Conservation (phyloP, 2,888 invertebrate genomes). For the Salpingus planirostris region DNA sequence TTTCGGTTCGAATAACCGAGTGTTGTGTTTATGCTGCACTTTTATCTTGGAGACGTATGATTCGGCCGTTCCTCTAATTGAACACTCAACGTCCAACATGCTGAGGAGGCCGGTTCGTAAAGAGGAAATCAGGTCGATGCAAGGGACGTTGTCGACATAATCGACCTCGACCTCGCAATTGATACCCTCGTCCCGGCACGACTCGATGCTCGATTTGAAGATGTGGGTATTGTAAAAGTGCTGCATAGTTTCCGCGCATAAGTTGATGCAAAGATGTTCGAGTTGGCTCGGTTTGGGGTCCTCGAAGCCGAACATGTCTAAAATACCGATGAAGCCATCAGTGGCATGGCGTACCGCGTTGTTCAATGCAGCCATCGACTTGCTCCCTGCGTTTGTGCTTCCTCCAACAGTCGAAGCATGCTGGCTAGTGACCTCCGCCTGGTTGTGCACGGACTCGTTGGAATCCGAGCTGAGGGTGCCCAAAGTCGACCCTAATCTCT, state of each 20-base stretch:
- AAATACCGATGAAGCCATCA: slow-evolving; percentile 89
- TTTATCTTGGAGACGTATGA: slow-evolving; percentile 73
- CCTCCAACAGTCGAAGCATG: slow-evolving; percentile 74
- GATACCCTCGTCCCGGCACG: slow-evolving; percentile 89
- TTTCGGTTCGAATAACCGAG: slow-evolving; percentile 70
- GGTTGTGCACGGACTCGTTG: slow-evolving; percentile 85
- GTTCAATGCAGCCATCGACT: slow-evolving; percentile 85
- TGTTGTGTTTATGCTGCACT: slow-evolving; percentile 74
- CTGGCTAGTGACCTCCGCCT: slow-evolving; percentile 74
- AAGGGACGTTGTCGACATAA: slow-evolving; percentile 92
- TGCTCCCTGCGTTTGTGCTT: slow-evolving; percentile 68
- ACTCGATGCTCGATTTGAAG: slow-evolving; percentile 88
- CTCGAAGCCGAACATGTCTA: slow-evolving; percentile 97
- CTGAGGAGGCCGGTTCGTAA: slow-evolving; percentile 84
- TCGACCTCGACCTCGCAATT: slow-evolving; percentile 83
- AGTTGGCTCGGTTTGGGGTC: slow-evolving; percentile 83
- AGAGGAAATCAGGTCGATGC: slow-evolving; percentile 91
- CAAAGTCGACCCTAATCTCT: slow-evolving; percentile 73
- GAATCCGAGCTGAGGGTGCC: slow-evolving; percentile 83
- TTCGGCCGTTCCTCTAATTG: slow-evolving; percentile 71
- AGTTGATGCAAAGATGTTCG: slow-evolving; percentile 89
- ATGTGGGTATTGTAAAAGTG: slow-evolving; percentile 97
- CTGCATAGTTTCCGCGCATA: slow-evolving; percentile 96
- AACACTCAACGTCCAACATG: slow-evolving; percentile 87
- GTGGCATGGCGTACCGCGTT: slow-evolving; percentile 89